Evolutionary conservation across 2,797 vertebrate genomes (phyloP).

Genomic region (Tapirus indicus): DNA sequence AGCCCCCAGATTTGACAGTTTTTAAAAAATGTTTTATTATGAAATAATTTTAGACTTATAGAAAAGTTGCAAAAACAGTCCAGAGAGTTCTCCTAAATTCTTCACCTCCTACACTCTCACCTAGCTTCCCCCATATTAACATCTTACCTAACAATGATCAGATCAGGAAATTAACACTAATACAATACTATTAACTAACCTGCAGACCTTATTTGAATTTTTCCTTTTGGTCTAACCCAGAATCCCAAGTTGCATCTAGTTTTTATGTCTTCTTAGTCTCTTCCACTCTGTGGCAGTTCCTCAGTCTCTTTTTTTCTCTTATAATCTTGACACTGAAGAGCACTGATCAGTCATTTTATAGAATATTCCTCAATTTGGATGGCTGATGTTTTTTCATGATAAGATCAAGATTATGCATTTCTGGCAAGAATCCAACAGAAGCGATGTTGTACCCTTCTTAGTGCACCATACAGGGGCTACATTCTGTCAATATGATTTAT

Average conservation of each 20-base stretch:
- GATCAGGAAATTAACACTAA: background rate
- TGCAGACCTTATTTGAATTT: background rate
- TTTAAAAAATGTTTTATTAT: background rate
- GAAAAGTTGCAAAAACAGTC: constrained; percentile 31
- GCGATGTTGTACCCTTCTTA: background rate
- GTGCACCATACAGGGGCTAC: background rate
- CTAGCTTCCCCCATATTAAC: background rate
- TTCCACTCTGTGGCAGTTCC: background rate
- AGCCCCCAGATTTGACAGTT: too few species aligned
- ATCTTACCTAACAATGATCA: background rate
- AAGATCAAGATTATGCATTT: background rate
- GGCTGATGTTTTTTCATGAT: background rate
- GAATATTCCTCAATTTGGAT: background rate
- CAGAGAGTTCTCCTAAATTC: background rate
- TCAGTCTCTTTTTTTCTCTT: background rate
- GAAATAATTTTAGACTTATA: constrained; percentile 20
- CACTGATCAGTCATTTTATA: background rate
- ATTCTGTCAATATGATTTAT: background rate
- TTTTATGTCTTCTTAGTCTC: background rate
- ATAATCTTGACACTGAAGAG: background rate
- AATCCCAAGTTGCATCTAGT: background rate
- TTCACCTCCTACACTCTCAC: background rate
- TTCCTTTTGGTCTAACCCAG: background rate
- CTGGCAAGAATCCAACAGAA: background rate
- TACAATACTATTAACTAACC: background rate